Conservation (phyloP, 64 coral and sea anemone species). For the Dendronephthya gigantea region DNA sequence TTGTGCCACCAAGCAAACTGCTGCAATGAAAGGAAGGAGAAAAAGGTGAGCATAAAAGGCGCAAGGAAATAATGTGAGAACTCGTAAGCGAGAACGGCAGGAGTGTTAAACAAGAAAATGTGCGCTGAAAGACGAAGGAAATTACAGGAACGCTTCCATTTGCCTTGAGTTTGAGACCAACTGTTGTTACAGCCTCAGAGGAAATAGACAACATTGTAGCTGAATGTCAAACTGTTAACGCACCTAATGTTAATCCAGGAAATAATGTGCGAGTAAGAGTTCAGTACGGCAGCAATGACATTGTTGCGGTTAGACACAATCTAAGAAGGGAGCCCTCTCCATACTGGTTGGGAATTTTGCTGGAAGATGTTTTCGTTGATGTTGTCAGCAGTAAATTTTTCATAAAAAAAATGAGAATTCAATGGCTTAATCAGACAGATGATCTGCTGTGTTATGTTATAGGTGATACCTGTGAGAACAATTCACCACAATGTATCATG, state of each 20-base stretch:
- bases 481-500: conserved; percentile 46
- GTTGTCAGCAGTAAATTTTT: conserved; percentile 19
- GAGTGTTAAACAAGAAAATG: conserved; percentile 19
- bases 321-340: conserved; percentile 12
- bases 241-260: not conserved
- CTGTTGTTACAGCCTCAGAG: conserved; percentile 13
- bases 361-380: conserved; percentile 29
- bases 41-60: conserved; percentile 3
- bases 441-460: conserved; percentile 2
- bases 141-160: conserved; percentile 38
- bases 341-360: conserved; percentile 24
- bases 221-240: not conserved
- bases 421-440: conserved; percentile 33
- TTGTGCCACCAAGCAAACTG: not conserved
- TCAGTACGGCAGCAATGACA: not conserved
- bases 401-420: conserved; percentile 1
- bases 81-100: conserved; percentile 14
- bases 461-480: conserved; percentile 24
- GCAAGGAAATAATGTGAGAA: conserved; percentile 22
- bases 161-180: conserved; percentile 20
- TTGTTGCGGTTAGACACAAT: conserved; percentile 31
- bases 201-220: conserved; percentile 5
- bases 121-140: conserved; percentile 45
- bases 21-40: conserved; percentile 14
- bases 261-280: not conserved